Base-by-base conservation (phyloP, 1,140 invertebrate species). In the Rhagoletis pomonella region DNA sequence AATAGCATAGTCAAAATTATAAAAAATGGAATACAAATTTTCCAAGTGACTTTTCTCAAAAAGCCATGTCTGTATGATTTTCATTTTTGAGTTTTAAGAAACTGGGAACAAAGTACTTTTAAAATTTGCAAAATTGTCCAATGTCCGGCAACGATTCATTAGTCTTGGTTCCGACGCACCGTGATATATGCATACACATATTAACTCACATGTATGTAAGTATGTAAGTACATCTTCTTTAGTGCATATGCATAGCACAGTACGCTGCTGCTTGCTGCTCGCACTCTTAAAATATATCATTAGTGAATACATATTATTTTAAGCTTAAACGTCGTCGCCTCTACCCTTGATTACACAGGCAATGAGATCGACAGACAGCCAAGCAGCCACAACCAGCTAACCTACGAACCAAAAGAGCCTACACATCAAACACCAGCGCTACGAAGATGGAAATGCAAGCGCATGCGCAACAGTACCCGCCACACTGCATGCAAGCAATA, bases 261-360 rank as follows among this genome's bases (percentile, higher is more conserved):
- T 17, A 4, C 44, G 42, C 42, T 47, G 10, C 67, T 42, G 67
- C 67, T 42, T 73, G 10, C 67, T 42, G 67, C 67, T 42, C 44
- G 39, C 67, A 73, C 67, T 42, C 67, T 73, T n/a, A 12, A 73
- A 17, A 73, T 73, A 73, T 73, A 73, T 73, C 67, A 73, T 73
- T 73, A 44, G 73, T 55, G 19, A 17, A 50, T 81, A 81, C 73
- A 73, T 73, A 67, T 19, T 73, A 55, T 81, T 55, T 55, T 81
- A 55, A 81, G 47, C 73, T 81, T 55, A 81, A 81, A 81, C 47
- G n/a, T 81, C 47, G 47, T 55, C 73, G 73, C 73, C 47, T 55
- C 73, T 55, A 81, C 50, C 73, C 73, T 19, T 47, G 47, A 81
- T 81, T 81, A 81, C 73, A n/a, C 17, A 29, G 47, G 47, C 73